Conservation (phyloP, 2,797 vertebrate genomes). For the Myotis myotis region DNA sequence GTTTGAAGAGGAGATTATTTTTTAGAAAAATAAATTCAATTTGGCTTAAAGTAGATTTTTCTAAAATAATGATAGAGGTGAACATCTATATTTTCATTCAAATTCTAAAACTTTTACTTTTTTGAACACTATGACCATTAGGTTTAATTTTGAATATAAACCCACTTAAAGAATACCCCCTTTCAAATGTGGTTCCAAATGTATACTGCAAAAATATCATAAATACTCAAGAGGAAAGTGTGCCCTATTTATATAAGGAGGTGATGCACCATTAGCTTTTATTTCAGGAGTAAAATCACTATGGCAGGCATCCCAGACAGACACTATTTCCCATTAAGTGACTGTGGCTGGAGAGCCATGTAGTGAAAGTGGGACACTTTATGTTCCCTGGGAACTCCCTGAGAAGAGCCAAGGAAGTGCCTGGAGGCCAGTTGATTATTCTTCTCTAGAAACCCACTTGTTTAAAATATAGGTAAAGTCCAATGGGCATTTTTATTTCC, state of each 20-base stretch:
- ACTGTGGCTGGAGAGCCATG: background rate
- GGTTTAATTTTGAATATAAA: constrained; percentile 1
- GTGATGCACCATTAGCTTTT: background rate
- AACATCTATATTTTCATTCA: background rate
- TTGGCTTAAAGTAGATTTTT: background rate
- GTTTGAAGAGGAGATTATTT: background rate
- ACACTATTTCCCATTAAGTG: background rate
- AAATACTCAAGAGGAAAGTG: background rate
- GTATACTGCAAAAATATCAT: background rate
- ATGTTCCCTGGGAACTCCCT: background rate
- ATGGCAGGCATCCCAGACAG: background rate
- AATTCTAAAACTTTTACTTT: background rate
- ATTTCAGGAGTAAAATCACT: background rate
- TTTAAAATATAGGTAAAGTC: background rate
- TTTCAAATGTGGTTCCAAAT: background rate
- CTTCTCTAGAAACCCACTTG: background rate
- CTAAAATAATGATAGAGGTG: background rate
- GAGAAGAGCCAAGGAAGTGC: background rate
- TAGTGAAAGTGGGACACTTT: background rate
- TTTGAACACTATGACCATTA: background rate
- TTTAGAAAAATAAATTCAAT: constrained; percentile 36
- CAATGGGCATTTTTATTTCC: background rate
- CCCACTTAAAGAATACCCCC: background rate
- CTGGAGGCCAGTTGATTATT: background rate
- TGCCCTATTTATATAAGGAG: background rate